phyloP scores from a whole-genome alignment of 2,797 vertebrate genomes.

The Alca torda region DNA sequence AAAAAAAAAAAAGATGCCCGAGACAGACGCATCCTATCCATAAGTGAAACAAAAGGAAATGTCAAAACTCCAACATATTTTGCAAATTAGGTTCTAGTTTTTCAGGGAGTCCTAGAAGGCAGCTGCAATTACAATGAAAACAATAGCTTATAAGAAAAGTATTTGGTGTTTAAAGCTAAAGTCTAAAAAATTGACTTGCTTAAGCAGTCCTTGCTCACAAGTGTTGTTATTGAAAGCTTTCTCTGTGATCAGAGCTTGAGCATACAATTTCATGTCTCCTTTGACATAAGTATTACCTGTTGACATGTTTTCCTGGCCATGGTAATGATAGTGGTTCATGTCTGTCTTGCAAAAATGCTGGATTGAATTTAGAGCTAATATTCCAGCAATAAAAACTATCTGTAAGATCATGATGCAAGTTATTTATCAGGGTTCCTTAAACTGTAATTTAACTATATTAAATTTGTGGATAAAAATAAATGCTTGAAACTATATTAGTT shows the following conservation, averaged over 20 bases:
- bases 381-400: background rate
- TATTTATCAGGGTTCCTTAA: background rate
- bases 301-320: background rate
- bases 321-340: background rate
- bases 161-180: background rate
- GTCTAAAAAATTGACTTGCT: background rate
- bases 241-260: background rate
- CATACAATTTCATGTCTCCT: background rate
- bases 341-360: background rate
- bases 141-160: background rate
- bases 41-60: background rate
- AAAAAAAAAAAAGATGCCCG: background rate
- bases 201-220: background rate
- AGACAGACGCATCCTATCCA: fast-evolving
- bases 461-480: background rate
- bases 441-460: background rate
- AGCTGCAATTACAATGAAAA: background rate
- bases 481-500: background rate
- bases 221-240: background rate
- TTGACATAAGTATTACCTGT: background rate
- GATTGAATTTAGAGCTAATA: background rate
- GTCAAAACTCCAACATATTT: background rate
- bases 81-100: background rate
- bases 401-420: background rate
- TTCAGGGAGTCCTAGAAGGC: background rate